phyloP scores from a whole-genome alignment of 1,140 invertebrate genomes.

The Coenobita brevimanus region DNA sequence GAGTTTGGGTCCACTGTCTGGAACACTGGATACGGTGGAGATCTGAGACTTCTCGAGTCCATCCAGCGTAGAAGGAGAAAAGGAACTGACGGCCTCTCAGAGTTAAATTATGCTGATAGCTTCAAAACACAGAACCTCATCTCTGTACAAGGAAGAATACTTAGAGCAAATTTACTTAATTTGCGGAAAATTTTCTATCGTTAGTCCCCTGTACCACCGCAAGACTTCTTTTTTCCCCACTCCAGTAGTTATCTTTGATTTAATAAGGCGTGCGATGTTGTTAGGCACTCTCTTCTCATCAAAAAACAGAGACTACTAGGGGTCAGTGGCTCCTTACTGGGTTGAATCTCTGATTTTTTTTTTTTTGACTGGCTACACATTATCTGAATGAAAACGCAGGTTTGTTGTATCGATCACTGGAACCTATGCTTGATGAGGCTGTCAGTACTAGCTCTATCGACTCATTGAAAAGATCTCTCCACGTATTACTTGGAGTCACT shows the following conservation, averaged over 20 bases:
- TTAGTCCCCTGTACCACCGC: too few relatives aligned
- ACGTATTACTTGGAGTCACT: not conserved
- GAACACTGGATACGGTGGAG: too few relatives aligned
- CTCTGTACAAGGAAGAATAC: not conserved
- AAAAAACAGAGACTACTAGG: too few relatives aligned
- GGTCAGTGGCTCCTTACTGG: not conserved
- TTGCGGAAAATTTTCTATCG: too few relatives aligned
- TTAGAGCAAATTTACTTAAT: not conserved
- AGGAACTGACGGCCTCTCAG: not conserved
- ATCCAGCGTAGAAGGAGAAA: too few relatives aligned
- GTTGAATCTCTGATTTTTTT: too few relatives aligned
- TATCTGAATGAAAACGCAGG: not conserved
- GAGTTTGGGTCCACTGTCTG: too few relatives aligned
- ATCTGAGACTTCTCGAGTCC: too few relatives aligned
- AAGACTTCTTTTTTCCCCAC: too few relatives aligned
- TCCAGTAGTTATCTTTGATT: too few relatives aligned
- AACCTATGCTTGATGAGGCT: not conserved
- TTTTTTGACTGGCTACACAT: not conserved
- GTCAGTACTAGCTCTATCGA: not conserved
- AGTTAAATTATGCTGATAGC: not conserved
- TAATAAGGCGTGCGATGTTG: too few relatives aligned
- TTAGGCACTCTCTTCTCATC: too few relatives aligned
- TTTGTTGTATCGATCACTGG: constrained; percentile 8
- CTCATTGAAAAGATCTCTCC: not conserved
- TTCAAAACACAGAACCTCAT: not conserved